phyloP scores from a whole-genome alignment of 2,113 vertebrate genomes.

The Probosciger aterrimus region DNA sequence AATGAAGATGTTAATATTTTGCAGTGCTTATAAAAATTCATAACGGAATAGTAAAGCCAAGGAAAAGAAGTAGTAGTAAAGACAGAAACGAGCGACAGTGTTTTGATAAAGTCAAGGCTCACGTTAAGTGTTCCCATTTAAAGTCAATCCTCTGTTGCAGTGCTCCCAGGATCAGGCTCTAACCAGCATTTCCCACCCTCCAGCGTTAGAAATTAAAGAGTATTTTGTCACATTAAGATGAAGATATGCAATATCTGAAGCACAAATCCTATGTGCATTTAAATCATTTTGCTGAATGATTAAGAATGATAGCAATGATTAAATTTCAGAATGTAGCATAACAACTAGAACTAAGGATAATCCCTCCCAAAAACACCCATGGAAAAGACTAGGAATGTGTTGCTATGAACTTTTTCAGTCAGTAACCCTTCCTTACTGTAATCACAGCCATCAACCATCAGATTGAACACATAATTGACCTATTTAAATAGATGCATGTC shows the following conservation, averaged over 20 bases:
- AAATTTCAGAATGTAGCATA: not conserved
- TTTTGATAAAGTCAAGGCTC: not conserved
- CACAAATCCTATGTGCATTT: not conserved
- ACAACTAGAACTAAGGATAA: not conserved
- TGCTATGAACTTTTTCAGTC: not conserved
- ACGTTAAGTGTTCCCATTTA: rapidly evolving
- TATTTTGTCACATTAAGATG: not conserved
- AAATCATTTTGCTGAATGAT: not conserved
- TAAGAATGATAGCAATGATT: not conserved
- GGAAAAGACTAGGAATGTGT: not conserved
- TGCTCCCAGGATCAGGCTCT: not conserved
- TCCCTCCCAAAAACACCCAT: no score
- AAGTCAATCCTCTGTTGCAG: not conserved
- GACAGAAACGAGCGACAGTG: not conserved
- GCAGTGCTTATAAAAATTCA: not conserved
- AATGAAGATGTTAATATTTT: not conserved
- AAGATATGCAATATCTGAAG: not conserved
- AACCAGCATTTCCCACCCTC: not conserved
- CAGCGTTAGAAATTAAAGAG: not conserved
- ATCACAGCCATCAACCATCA: not conserved
- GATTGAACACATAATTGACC: not conserved
- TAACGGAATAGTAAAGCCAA: not conserved
- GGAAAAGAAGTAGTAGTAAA: not conserved
- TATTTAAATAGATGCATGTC: not conserved
- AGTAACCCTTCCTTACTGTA: not conserved